phyloP scores from a whole-genome alignment of 2,113 vertebrate genomes.

The Parotia lawesii region DNA sequence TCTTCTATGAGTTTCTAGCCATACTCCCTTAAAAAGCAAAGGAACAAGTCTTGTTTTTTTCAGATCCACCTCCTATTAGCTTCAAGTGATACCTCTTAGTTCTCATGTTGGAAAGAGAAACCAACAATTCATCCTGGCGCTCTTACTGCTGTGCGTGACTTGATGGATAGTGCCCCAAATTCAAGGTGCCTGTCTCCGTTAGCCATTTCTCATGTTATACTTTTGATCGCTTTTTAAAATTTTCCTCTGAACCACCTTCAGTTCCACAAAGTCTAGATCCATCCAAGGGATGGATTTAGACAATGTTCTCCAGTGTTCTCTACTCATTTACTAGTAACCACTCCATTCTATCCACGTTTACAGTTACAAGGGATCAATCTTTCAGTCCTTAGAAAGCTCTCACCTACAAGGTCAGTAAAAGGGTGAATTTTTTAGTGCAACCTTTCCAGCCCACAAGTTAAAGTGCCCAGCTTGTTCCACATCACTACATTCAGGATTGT shows the following conservation, averaged over 20 bases:
- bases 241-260: background rate
- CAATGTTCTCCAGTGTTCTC: background rate
- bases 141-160: background rate
- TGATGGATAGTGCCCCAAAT: background rate
- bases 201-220: background rate
- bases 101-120: background rate
- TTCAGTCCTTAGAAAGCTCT: background rate
- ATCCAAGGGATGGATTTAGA: background rate
- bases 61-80: background rate
- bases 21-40: background rate
- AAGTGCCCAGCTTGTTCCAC: background rate
- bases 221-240: background rate
- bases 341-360: background rate
- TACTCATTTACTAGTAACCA: background rate
- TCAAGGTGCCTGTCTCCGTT: accelerated
- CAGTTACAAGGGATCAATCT: background rate
- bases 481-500: background rate
- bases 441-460: background rate
- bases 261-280: background rate
- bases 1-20: background rate
- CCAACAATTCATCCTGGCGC: accelerated
- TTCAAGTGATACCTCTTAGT: background rate
- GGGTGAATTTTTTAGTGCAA: background rate
- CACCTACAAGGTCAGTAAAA: background rate
- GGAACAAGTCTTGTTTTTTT: background rate